phyloP scores from a whole-genome alignment of 2,797 vertebrate genomes.

The Ctenochaetus hawaiiensis region DNA sequence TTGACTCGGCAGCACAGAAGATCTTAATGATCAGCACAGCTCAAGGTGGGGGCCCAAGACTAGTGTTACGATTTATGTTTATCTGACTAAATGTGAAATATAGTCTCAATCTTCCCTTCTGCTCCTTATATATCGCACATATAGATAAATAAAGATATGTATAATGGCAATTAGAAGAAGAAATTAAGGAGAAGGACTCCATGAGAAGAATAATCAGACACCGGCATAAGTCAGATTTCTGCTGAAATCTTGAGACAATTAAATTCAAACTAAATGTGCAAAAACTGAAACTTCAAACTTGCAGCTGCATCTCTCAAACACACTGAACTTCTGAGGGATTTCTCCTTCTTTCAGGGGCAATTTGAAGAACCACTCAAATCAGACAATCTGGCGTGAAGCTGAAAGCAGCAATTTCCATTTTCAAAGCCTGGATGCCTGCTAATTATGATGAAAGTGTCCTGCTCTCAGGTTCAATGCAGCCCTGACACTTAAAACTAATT shows the following conservation, averaged over 20 bases:
- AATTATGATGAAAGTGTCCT: conserved; percentile 57
- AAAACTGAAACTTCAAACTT: not conserved
- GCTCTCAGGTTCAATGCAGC: conserved; percentile 51
- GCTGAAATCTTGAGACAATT: not conserved
- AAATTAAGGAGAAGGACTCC: not conserved
- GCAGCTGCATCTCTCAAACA: conserved; percentile 4
- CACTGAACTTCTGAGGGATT: conserved; percentile 12
- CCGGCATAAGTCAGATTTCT: not conserved
- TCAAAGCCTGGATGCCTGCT: conserved; percentile 56
- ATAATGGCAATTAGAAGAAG: too few relatives aligned
- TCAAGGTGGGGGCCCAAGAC: too few relatives aligned
- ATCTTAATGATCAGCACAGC: too few relatives aligned
- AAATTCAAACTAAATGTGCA: conserved; percentile 22
- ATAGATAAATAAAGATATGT: too few relatives aligned
- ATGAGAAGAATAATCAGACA: conserved; percentile 3
- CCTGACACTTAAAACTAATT: conserved; percentile 56
- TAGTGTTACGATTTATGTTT: too few relatives aligned
- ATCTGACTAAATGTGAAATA: too few relatives aligned
- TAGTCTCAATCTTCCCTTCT: too few relatives aligned
- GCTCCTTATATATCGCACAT: too few relatives aligned
- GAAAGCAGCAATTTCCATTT: conserved; percentile 62
- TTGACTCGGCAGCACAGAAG: too few relatives aligned
- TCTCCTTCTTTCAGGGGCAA: conserved; percentile 26
- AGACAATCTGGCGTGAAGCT: conserved; percentile 42
- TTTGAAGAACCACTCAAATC: conserved; percentile 48